Conservation (phyloP, 2,888 invertebrate genomes). For the Gnatocerus cornutus region DNA sequence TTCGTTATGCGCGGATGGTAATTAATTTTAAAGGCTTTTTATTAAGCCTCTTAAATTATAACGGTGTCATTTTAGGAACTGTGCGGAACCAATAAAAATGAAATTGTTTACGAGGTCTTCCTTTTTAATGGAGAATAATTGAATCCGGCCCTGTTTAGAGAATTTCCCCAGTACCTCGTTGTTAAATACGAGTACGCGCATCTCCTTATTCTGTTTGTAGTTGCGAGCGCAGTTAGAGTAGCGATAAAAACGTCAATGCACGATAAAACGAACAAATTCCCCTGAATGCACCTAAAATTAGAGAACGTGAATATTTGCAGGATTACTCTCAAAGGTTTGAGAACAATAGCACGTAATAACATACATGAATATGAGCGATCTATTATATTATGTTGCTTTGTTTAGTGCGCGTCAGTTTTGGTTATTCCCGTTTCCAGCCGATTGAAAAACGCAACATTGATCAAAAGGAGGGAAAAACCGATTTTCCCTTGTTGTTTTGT, state of each 20-base stretch:
- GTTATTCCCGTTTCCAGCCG: background rate
- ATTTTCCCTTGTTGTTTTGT: constrained; percentile 23
- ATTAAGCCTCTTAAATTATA: constrained; percentile 6
- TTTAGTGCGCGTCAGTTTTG: constrained; percentile 30
- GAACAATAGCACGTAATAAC: constrained; percentile 39
- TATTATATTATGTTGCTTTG: constrained; percentile 39
- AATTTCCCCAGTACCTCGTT: too few species aligned
- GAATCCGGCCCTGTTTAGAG: too few species aligned
- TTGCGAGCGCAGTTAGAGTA: too few species aligned
- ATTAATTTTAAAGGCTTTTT: constrained; percentile 2
- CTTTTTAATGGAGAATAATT: too few species aligned
- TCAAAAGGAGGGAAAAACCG: constrained; percentile 13
- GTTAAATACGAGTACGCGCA: too few species aligned
- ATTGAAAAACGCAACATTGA: constrained; percentile 24
- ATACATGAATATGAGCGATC: constrained; percentile 40
- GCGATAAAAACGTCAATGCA: constrained; percentile 11
- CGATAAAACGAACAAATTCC: constrained; percentile 32
- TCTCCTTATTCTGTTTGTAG: too few species aligned
- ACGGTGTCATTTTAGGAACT: background rate
- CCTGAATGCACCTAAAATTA: constrained; percentile 34
- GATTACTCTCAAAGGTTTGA: constrained; percentile 35
- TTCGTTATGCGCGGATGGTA: background rate
- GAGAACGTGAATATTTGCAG: constrained; percentile 29
- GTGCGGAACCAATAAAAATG: background rate
- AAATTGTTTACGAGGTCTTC: too few species aligned